A percentile compares a stretch with the other conserved stretches of the same genome.
These are phyloP conservation scores for Oreochromis aureus DNA, from an alignment of 2,113 vertebrate species.

Conservation along the genomic window DNA sequence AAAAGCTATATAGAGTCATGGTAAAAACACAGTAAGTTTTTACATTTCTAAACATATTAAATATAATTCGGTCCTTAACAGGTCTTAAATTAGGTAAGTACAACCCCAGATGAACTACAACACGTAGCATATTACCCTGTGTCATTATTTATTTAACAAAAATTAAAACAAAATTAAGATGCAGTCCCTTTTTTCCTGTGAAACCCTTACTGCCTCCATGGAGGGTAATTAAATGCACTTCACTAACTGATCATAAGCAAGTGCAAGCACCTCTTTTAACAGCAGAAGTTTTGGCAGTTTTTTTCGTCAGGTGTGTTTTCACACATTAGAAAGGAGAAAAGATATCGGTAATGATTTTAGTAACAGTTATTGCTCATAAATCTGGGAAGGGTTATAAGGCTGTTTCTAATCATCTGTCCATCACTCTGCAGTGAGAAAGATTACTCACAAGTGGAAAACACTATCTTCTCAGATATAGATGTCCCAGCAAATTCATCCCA, in stretches of 20 bases:
- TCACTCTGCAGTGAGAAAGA: neutral
- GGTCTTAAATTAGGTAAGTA: neutral
- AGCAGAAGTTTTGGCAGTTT: neutral
- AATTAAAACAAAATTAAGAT: neutral
- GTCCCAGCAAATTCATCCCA: neutral
- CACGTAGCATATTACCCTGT: neutral
- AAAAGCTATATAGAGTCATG: neutral
- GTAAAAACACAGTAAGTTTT: neutral
- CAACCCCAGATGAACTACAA: neutral
- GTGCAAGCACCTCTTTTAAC: neutral
- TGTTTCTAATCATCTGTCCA: neutral
- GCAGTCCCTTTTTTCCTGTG: neutral
- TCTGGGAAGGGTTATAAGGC: neutral
- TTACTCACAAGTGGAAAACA: neutral
- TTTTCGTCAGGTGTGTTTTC: neutral
- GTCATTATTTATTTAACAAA: neutral
- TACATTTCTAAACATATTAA: neutral
- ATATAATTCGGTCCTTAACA: neutral
- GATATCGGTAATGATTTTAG: neutral
- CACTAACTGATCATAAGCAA: neutral
- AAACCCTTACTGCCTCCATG: neutral
- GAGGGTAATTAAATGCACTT: neutral
- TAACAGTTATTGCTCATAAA: neutral
- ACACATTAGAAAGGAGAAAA: neutral
- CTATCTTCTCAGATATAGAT: neutral